Percentiles rank a stretch among this genome's conserved stretches.
Conservation (phyloP, 2,797 vertebrate species). For the Ambastaia sidthimunki region DNA sequence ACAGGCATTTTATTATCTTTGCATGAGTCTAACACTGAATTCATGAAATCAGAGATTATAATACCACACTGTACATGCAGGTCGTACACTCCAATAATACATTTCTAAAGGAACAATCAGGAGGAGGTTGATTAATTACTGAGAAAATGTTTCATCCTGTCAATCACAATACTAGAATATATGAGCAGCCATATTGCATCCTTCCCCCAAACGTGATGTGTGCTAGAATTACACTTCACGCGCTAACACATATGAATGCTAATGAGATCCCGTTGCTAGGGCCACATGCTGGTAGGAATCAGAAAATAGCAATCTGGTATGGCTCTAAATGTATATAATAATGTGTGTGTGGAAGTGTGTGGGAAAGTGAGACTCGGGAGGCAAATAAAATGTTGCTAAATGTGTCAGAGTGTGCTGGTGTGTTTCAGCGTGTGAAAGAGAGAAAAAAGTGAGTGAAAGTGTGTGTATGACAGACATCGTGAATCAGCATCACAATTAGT, state of each 20-base stretch:
- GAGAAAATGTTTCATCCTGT: neutral
- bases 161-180: neutral
- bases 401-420: slow-evolving; percentile 13
- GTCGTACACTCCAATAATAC: too few relatives aligned
- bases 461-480: slow-evolving; percentile 26
- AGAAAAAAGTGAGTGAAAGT: neutral
- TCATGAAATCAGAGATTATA: neutral
- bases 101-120: neutral
- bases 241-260: neutral
- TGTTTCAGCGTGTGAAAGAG: slow-evolving; percentile 9
- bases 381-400: neutral
- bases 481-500: slow-evolving; percentile 20
- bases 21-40: neutral
- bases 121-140: neutral
- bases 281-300: slow-evolving; percentile 1
- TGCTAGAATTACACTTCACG: neutral
- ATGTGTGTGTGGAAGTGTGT: neutral
- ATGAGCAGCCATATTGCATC: too few relatives aligned
- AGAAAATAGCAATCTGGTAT: slow-evolving; percentile 4
- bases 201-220: neutral
- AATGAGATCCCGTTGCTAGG: neutral
- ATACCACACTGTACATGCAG: neutral
- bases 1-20: slow-evolving; percentile 4
- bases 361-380: neutral
- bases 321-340: neutral